Evolutionary conservation across 2,888 invertebrate species (phyloP), one percentile per base, ranked within the genome.

Genomic region (Lacanobia wlatinum): DNA sequence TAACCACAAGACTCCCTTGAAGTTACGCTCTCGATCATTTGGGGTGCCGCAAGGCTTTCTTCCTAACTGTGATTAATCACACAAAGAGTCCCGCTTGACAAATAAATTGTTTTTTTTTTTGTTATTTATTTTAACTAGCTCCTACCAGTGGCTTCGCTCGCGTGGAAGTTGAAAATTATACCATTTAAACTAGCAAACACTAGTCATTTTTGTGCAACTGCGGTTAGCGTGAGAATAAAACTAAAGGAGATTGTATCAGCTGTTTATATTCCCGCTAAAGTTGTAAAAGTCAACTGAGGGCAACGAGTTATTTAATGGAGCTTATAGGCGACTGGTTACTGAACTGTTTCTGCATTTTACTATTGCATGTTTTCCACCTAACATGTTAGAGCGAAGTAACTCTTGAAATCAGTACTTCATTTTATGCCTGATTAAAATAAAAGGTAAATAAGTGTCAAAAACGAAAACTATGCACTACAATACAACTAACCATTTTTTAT

Each of bases 281-380:
- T 75, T 82, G 82, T 82, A 76, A 76, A 83, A 79, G 82, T 71
- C 80, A 84, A 84, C 74, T 84, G 74, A 73, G 84, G 80, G 82
- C 77, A 82, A 75, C 77, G 77, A 84, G 80, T 64, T 77, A 75
- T 74, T 82, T 82, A 82, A 84, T 82, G 61, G 58, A 74, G 60
- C 55, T 76, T 67, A 67, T 69, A 76, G 69, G 61, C 60, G 73
- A 76, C 80, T 80, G 77, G 69, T 67, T 70, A 64, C 56, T 65
- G 69, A 76, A 73, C 76, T 72, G 76, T 76, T 76, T 66, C 68
- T 80, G 58, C 58, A 58, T 38, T 69, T 69, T 63, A 62, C 59
- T 66, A 63, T 21, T 62, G 23, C 55, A 43, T 53, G 66, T 43
- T 70, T 64, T 34, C 18, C 38, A 56, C 50, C 10, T 52, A 34